Base-by-base conservation (phyloP, 1,140 invertebrate species). In the Anastrepha ludens region DNA sequence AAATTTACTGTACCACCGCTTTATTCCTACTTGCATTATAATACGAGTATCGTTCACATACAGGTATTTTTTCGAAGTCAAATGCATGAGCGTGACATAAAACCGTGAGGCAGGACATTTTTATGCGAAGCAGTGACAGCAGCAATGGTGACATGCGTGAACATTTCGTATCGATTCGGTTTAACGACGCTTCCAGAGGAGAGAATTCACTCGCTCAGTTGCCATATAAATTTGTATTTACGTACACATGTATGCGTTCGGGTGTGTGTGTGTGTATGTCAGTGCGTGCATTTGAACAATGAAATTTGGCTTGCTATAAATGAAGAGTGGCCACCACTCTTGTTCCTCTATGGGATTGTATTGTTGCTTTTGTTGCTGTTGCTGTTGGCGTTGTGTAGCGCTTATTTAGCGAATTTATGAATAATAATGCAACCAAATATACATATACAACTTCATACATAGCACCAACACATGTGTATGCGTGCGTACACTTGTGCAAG, bases 101-200 rank as follows among this genome's bases (percentile, higher is more conserved):
- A 20, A 11, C 47, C 44, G n/a, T 81, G 67, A 44, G 67, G 67
- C 67, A 74, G 67, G 67, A 74, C 67, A 17, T 74, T 29, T 44
- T 15, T 7, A 17, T 62, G 17, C 55, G 13, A 58, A 58, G 13
- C 11, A 13, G 17, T 74, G 65, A 29, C 29, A 41, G 67, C 8
- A 41, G 50, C 74, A 81, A 62, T 62, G 60, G 47, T n/a, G 74
- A 81, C 47, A 81, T 81, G 74, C 74, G 74, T 81, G 74, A 47
- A 50, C 44, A 81, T 81, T 81, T 81, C n/a, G 50, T 81, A 81
- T 81, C 74, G 74, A 81, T 81, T 81, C 74, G 74, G 50, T 81
- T 8, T 81, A 9, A 81, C n/a, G 74, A 81, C n/a, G 74, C 47
- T 81, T 81, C 9, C 47, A 55, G 41, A 81, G 8, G 74, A 81